Evolutionary conservation across 2,113 vertebrate species (phyloP), one percentile per base, ranked within the genome.

Genomic region (Toxostoma redivivum): DNA sequence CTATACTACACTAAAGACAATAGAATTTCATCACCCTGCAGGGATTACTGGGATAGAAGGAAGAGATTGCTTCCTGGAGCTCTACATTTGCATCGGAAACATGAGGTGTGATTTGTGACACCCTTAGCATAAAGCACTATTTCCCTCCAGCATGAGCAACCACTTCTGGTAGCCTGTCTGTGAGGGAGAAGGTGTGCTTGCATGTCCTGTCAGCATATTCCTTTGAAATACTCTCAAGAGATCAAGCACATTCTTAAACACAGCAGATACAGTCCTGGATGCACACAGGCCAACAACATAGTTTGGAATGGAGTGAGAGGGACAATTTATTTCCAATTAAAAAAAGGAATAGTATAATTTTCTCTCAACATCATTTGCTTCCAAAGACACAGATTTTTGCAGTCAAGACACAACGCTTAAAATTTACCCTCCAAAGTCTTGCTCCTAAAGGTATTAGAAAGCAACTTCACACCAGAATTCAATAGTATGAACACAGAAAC

Each of bases 71-170:
- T 94, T 95, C 87, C 87, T 83, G 84, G 47, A 95, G 66, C 58
- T 80, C 67, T 45, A 10, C n/a, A 91, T 92, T 96, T 95, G 87
- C 81, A 91, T 82, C 62, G 53, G 78, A 96, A 83, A 79, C 38
- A 50, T 3, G 51, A 78, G 71, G 71, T 88, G 79, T 88, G 67
- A 95, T 94, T 73, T 73, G 54, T 54, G n/a, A 91, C 81, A 95
- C 58, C 19, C 74, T 61, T 42, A 76, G 42, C 42, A 82, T 72
- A 60, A 89, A 71, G 54, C 23, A 54, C 13, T 23, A 28, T 62
- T 85, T 92, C 71, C 62, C 69, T 86, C 58, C 71, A 85, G 45
- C 67, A 47, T 77, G 47, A 80, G 50, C 81, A 95, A 79, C 30
- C 40, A 79, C 44, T 70, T 81, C 47, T 65, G 40, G 73, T 82